Conservation (phyloP, 2,888 invertebrate species). For the Mythimna loreyi region DNA sequence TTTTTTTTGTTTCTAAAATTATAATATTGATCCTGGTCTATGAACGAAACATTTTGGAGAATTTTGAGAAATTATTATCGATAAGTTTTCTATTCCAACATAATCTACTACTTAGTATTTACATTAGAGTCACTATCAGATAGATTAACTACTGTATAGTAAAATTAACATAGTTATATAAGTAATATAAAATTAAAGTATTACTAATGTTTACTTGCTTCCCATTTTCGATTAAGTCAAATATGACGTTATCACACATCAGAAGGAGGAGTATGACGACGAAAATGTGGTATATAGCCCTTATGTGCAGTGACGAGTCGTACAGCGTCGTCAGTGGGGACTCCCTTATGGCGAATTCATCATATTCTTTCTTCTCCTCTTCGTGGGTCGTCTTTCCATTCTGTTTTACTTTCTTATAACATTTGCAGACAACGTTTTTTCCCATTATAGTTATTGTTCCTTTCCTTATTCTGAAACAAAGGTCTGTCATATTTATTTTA, state of each 20-base stretch:
- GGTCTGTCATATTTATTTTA: too few relatives aligned
- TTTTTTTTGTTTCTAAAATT: too few relatives aligned
- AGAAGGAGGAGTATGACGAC: constrained; percentile 94
- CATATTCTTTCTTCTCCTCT: constrained; percentile 62
- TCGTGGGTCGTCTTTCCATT: constrained; percentile 68
- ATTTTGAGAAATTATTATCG: neutral
- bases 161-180: neutral
- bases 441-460: constrained; percentile 50
- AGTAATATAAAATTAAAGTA: constrained; percentile 4
- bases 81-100: constrained; percentile 2
- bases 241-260: constrained; percentile 93
- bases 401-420: constrained; percentile 50
- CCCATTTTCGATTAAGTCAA: constrained; percentile 94
- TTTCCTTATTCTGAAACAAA: constrained; percentile 49
- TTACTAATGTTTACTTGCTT: constrained; percentile 91
- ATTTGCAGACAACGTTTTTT: constrained; percentile 50
- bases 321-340: constrained; percentile 96
- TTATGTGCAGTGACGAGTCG: constrained; percentile 94
- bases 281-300: constrained; percentile 96
- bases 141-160: too few relatives aligned
- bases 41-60: constrained; percentile 11
- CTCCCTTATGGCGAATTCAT: constrained; percentile 92
- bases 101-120: neutral
- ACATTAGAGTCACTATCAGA: neutral
- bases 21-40: too few relatives aligned